Base-by-base conservation (phyloP, 2,113 vertebrate species). In the Scomber japonicus region DNA sequence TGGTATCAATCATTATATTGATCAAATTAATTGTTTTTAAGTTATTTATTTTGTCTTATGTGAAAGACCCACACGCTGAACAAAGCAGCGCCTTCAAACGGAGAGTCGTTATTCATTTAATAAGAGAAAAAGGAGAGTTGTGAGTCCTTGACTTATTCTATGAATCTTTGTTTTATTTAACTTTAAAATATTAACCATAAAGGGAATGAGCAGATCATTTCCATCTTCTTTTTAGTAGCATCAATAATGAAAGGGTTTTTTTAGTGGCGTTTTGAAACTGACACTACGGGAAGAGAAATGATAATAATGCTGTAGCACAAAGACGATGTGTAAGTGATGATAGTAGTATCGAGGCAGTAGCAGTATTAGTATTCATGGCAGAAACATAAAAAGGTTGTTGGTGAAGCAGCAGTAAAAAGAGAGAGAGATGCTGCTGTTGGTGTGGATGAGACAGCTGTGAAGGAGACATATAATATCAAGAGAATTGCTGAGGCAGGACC, bases 401-500 rank as follows among this genome's bases (percentile, higher is more conserved):
- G 24, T 67, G 83, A 74, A 50, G 78, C 64, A 46, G 70, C 53
- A 57, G 80, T 54, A 74, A 71, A 27, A 27, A 27, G 2, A 27
- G 24, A 56, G 54, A 68, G 77, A 70, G 67, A 62, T 27, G 53
- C 40, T 71, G 57, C 27, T 61, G 53, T 59, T 71, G 16, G 31
- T 54, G 79, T 40, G 55, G 70, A 73, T 70, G 77, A 77, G 75
- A 63, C 4, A 3, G 50, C 71, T 81, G 74, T 11, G 31, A 78
- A 56, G 69, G 62, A 19, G 75, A 81, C 62, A 80, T 80, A 67
- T 77, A 77, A 90, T 70, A 86, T 71, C 70, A 73, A 56, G 49
- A 83, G 51, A 86, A 69, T 31, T 92, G 89, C 90, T 89, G 91
- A 93, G 83, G 79, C 71, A 87, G 71, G 54, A 56, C 19, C 62